Evolutionary conservation across 2,113 vertebrate genomes (phyloP).

Genomic region (Phalacrocorax brasilianus): DNA sequence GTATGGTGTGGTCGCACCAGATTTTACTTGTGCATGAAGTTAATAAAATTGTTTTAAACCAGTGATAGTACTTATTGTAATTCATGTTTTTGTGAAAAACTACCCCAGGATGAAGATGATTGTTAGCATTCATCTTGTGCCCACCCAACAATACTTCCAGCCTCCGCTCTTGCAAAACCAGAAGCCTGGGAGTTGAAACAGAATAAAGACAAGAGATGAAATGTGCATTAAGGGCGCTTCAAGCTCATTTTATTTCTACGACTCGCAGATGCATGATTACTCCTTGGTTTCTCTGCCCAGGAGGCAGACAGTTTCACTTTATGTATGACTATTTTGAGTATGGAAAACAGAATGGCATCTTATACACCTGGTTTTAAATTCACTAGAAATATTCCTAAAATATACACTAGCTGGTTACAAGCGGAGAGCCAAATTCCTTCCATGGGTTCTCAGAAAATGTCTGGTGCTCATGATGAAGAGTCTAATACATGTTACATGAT

Average conservation of each 20-base stretch:
- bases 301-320: background rate
- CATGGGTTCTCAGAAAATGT: background rate
- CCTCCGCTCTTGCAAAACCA: background rate
- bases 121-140: background rate
- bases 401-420: background rate
- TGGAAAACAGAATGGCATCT: background rate
- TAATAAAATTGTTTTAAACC: background rate
- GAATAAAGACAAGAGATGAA: background rate
- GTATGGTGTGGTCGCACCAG: background rate
- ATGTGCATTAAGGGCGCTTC: background rate
- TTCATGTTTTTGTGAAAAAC: background rate
- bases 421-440: background rate
- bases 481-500: background rate
- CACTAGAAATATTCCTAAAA: background rate
- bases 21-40: background rate
- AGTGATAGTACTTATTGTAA: background rate
- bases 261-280: background rate
- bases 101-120: background rate
- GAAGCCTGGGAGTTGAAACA: background rate
- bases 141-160: background rate
- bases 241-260: background rate
- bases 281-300: background rate
- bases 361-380: background rate
- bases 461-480: background rate
- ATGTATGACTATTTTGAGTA: background rate